Percentiles rank a stretch among this genome's conserved stretches.
Evolutionary conservation across 2,888 invertebrate genomes (phyloP).

Genomic region (Ernsta delagoae): DNA sequence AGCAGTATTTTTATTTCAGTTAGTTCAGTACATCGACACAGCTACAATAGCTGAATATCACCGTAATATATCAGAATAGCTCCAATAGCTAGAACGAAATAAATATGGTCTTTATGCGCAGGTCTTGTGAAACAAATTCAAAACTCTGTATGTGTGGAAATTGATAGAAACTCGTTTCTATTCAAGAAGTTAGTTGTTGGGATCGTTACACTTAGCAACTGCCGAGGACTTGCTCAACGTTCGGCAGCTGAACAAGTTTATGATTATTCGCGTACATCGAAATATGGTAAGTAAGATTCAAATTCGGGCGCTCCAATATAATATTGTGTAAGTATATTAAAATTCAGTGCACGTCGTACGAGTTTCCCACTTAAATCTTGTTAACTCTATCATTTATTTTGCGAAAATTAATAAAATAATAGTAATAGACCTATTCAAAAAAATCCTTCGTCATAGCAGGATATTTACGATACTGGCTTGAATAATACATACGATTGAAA

Average conservation of each 20-base stretch:
- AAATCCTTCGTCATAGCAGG: too few species aligned
- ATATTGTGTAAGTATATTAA: background rate
- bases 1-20: background rate
- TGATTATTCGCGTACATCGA: conserved; percentile 54
- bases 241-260: conserved; percentile 55
- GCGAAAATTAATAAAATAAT: too few species aligned
- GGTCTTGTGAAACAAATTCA: conserved; percentile 10
- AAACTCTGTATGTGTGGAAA: conserved; percentile 37
- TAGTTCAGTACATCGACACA: background rate
- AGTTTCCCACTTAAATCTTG: background rate
- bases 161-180: conserved; percentile 55
- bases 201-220: conserved; percentile 62
- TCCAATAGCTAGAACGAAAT: too few species aligned
- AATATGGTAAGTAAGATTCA: conserved; percentile 26
- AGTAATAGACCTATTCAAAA: too few species aligned
- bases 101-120: background rate
- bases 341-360: background rate
- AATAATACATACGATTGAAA: too few species aligned
- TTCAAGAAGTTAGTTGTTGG: conserved; percentile 55
- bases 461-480: too few species aligned
- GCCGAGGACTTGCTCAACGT: conserved; percentile 42
- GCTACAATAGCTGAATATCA: background rate
- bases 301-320: conserved; percentile 9
- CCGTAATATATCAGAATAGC: background rate
- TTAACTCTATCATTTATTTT: too few species aligned